Evolutionary conservation across 2,797 vertebrate species (phyloP).

Genomic region (Petrocephalus sullivani): DNA sequence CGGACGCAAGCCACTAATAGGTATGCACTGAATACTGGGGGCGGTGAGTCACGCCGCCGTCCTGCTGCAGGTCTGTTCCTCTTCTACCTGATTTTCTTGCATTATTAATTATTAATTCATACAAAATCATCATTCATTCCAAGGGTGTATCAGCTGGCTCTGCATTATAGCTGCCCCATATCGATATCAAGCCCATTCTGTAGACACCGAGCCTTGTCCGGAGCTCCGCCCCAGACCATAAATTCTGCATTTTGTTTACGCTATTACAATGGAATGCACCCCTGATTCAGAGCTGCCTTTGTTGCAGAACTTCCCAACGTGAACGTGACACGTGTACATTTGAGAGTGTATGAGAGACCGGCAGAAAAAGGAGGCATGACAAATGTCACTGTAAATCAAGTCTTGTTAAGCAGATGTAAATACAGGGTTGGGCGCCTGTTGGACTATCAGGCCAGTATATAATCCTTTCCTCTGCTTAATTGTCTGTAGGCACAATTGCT

Average conservation of each 20-base stretch:
- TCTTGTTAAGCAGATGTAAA: background rate
- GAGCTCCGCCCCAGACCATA: background rate
- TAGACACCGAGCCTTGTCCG: background rate
- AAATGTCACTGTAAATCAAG: background rate
- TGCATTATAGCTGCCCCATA: constrained; percentile 33
- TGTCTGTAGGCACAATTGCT: background rate
- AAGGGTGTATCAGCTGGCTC: constrained; percentile 48
- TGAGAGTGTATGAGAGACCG: background rate
- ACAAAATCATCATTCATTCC: constrained; percentile 48
- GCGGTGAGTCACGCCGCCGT: constrained; percentile 59
- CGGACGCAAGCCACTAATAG: constrained; percentile 71
- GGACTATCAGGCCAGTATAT: background rate
- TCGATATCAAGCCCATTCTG: background rate
- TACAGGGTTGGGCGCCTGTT: background rate
- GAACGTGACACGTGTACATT: background rate
- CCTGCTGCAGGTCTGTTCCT: constrained; percentile 43
- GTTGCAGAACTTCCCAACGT: background rate
- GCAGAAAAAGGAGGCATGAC: background rate
- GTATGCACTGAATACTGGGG: constrained; percentile 39
- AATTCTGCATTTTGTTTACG: background rate
- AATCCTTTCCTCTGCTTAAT: background rate
- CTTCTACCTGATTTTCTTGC: background rate
- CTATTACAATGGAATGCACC: background rate
- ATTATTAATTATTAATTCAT: constrained; percentile 20
- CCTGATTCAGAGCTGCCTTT: background rate